These are phyloP conservation scores for Ichneumoninae sp. DNA, from an alignment of 2,888 invertebrate genomes.

Conservation along the genomic window DNA sequence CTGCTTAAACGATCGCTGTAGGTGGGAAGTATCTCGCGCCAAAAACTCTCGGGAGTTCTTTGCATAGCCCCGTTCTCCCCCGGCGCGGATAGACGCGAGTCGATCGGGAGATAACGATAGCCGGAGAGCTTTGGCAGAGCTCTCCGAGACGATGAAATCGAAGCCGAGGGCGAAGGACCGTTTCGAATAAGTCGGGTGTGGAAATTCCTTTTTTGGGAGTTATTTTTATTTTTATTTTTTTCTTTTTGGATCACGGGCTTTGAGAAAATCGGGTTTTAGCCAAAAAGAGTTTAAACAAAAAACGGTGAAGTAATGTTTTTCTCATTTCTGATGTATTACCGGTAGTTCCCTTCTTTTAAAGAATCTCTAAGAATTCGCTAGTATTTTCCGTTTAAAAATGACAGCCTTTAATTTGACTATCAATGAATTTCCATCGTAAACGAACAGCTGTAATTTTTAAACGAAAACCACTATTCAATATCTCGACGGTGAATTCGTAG, in stretches of 20 bases:
- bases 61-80: not conserved
- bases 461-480: too few species aligned
- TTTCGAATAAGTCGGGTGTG: not conserved
- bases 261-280: not conserved
- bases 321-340: too few species aligned
- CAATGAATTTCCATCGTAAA: too few species aligned
- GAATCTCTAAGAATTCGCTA: too few species aligned
- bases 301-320: too few species aligned
- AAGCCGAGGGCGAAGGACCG: not conserved
- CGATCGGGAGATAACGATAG: slow-evolving; percentile 12
- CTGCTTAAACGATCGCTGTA: slow-evolving; percentile 2
- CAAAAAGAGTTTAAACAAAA: not conserved
- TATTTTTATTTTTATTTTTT: not conserved
- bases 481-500: too few species aligned
- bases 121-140: not conserved
- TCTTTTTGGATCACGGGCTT: not conserved
- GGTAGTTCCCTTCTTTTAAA: too few species aligned
- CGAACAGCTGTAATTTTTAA: too few species aligned
- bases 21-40: not conserved
- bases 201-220: slow-evolving; percentile 4
- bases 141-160: slow-evolving; percentile 2
- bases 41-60: slow-evolving; percentile 9
- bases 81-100: not conserved
- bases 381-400: too few species aligned
- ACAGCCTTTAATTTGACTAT: too few species aligned